Evolutionary conservation across 1,140 invertebrate genomes (phyloP).

Genomic region (Apis dorsata): DNA sequence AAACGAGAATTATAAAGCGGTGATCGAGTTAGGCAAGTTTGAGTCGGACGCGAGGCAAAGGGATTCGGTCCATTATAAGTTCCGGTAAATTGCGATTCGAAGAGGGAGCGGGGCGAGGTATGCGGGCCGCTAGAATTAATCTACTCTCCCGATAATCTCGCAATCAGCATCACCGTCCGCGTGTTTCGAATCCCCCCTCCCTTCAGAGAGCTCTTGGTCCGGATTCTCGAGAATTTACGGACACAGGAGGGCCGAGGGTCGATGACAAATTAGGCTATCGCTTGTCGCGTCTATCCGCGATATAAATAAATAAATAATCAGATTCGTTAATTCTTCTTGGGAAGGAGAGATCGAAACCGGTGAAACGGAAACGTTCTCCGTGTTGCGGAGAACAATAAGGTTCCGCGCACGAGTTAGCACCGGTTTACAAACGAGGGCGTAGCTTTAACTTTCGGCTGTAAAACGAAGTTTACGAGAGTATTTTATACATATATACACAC

Average conservation of each 20-base stretch:
- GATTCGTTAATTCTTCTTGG: not conserved
- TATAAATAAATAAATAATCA: no score
- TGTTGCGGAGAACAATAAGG: not conserved
- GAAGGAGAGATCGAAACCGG: not conserved
- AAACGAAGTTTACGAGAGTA: conserved; percentile 73
- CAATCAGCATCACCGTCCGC: conserved; percentile 6
- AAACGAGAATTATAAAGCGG: not conserved
- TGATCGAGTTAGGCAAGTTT: not conserved
- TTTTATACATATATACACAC: conserved; percentile 60
- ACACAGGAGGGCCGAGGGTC: no score
- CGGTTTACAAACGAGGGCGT: conserved; percentile 50
- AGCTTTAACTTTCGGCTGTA: conserved; percentile 68
- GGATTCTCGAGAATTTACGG: not conserved
- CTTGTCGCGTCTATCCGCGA: not conserved
- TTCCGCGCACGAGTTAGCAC: conserved; percentile 2
- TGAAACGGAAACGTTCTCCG: not conserved
- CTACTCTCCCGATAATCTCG: conserved; percentile 1
- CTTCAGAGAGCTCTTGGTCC: not conserved
- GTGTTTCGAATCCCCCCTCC: not conserved
- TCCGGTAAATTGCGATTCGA: not conserved
- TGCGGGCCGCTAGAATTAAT: conserved; percentile 7
- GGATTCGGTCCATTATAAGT: not conserved
- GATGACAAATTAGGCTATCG: conserved; percentile 20
- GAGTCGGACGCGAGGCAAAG: not conserved
- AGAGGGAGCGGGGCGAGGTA: not conserved